Percentiles rank a stretch among this genome's conserved stretches.
phyloP scores from a whole-genome alignment of 2,797 vertebrate species.

The Notolabrus celidotus region DNA sequence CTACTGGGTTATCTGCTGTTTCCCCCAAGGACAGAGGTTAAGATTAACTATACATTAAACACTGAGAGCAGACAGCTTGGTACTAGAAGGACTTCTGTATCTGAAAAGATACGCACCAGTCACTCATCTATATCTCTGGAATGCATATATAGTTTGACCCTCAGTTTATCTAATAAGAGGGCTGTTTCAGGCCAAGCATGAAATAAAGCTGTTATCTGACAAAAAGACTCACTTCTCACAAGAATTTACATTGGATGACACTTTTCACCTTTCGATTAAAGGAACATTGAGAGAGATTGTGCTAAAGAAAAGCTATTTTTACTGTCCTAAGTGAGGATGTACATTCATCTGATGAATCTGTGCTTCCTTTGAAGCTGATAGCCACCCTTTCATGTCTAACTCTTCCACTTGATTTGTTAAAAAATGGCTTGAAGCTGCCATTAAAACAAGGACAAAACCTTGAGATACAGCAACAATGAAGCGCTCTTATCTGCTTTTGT shows the following conservation, averaged over 20 bases:
- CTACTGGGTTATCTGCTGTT: slow-evolving; percentile 13
- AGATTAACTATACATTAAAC: slow-evolving; percentile 52
- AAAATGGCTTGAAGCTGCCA: slow-evolving; percentile 25
- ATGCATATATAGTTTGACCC: slow-evolving; percentile 69
- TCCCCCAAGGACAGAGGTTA: slow-evolving; percentile 24
- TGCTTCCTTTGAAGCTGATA: slow-evolving; percentile 39
- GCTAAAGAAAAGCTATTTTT: slow-evolving; percentile 46
- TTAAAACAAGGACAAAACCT: slow-evolving; percentile 52
- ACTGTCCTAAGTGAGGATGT: slow-evolving; percentile 36
- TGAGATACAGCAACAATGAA: slow-evolving; percentile 59
- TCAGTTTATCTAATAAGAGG: slow-evolving; percentile 57
- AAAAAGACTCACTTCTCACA: slow-evolving; percentile 48
- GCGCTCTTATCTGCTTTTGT: slow-evolving; percentile 44
- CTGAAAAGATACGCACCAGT: slow-evolving; percentile 46
- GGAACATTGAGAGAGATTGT: slow-evolving; percentile 46
- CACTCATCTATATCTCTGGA: slow-evolving; percentile 47
- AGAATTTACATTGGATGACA: slow-evolving; percentile 49
- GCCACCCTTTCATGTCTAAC: slow-evolving; percentile 40
- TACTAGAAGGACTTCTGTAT: slow-evolving; percentile 20
- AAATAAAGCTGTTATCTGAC: slow-evolving; percentile 72
- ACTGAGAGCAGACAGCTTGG: slow-evolving; percentile 24
- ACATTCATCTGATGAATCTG: slow-evolving; percentile 58
- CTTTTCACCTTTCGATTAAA: slow-evolving; percentile 54
- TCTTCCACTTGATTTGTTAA: slow-evolving; percentile 47
- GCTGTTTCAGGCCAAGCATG: slow-evolving; percentile 49